These are phyloP conservation scores for Gibbula magus DNA, from an alignment of 2,888 invertebrate species.

Conservation along the genomic window DNA sequence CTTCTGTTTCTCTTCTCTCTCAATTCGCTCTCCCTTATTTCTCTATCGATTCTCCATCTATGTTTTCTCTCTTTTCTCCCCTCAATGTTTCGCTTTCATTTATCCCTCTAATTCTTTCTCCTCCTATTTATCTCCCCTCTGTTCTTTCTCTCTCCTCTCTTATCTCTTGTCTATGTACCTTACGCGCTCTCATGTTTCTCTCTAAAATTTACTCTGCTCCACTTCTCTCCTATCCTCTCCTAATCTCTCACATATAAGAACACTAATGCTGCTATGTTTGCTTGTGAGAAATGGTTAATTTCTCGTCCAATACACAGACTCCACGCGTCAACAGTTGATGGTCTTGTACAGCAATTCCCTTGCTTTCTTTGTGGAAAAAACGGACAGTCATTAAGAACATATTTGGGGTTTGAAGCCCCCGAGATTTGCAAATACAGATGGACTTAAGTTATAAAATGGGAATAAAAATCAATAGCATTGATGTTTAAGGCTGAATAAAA, in stretches of 20 bases:
- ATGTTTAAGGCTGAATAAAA: no score
- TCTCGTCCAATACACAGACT: neutral
- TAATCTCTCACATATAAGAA: neutral
- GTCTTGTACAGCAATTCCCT: neutral
- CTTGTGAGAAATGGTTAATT: neutral
- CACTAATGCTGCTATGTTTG: neutral
- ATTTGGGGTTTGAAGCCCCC: no score
- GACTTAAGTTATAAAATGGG: no score
- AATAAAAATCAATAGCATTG: no score
- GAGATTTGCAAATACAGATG: no score
- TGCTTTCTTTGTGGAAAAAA: neutral
- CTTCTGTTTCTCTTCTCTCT: neutral
- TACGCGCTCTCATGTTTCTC: no score
- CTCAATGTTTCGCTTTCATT: no score
- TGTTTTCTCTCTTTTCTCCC: conserved; percentile 30
- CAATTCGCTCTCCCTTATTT: neutral
- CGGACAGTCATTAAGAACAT: no score
- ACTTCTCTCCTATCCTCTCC: conserved; percentile 30
- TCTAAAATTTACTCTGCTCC: no score
- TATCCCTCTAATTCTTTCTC: no score
- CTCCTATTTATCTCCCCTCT: neutral
- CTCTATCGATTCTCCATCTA: neutral
- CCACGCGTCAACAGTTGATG: neutral
- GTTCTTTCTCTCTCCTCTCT: no score
- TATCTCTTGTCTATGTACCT: no score